phyloP scores from a whole-genome alignment of 2,797 vertebrate genomes.

The Alfaro cultratus region DNA sequence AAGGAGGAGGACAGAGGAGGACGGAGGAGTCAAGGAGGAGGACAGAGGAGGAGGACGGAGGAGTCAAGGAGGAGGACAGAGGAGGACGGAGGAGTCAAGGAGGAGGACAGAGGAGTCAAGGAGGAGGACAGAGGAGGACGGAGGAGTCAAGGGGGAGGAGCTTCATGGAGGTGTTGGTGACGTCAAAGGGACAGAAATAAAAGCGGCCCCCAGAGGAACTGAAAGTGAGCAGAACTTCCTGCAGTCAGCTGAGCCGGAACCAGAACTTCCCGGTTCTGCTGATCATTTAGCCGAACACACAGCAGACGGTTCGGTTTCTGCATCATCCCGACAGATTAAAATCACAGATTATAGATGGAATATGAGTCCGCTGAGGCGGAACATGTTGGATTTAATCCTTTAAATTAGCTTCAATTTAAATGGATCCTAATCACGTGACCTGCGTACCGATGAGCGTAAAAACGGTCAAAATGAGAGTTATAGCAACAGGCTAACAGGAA shows the following conservation, averaged over 20 bases:
- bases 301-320: not conserved
- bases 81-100: too few species aligned
- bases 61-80: too few species aligned
- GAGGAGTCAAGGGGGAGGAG: not conserved
- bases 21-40: too few species aligned
- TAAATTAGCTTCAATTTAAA: not conserved
- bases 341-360: too few species aligned
- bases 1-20: too few species aligned
- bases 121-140: too few species aligned
- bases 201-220: conserved; percentile 5
- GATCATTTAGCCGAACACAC: not conserved
- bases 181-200: not conserved
- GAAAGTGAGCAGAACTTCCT: conserved; percentile 20
- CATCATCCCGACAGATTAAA: not conserved
- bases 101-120: too few species aligned
- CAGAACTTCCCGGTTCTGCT: not conserved
- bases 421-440: not conserved
- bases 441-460: not conserved
- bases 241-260: conserved; percentile 17
- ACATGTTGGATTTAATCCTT: not conserved
- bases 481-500: not conserved
- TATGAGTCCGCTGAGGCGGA: not conserved
- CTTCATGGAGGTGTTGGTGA: not conserved
- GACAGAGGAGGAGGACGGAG: too few species aligned
- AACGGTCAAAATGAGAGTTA: too few species aligned